phyloP scores from a whole-genome alignment of 1,140 invertebrate species.

The Drosophila aff. region DNA sequence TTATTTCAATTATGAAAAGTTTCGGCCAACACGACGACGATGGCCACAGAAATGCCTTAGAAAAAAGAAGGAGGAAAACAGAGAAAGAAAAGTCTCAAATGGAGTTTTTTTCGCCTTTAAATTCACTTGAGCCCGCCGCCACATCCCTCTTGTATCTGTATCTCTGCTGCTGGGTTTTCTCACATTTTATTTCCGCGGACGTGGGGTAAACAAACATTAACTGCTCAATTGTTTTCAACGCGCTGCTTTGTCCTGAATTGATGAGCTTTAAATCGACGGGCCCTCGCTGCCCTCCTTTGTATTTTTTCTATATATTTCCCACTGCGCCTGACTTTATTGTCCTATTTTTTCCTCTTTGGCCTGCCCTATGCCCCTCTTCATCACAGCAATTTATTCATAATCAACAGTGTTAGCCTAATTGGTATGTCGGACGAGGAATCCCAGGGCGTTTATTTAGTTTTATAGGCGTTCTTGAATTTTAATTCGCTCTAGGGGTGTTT shows the following conservation, averaged over 20 bases:
- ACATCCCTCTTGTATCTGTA: slow-evolving; percentile 25
- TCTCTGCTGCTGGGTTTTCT: slow-evolving; percentile 10
- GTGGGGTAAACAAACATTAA: slow-evolving; percentile 75
- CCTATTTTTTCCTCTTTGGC: slow-evolving; percentile 6
- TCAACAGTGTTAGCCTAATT: slow-evolving; percentile 63
- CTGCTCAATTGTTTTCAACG: slow-evolving; percentile 77
- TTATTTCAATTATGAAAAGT: slow-evolving; percentile 81
- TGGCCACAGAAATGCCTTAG: slow-evolving; percentile 23
- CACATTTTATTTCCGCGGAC: slow-evolving; percentile 51
- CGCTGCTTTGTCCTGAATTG: slow-evolving; percentile 73
- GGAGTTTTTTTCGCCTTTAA: slow-evolving; percentile 38
- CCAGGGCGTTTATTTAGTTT: slow-evolving; percentile 42
- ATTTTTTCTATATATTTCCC: slow-evolving; percentile 7
- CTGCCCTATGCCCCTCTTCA: slow-evolving; percentile 18
- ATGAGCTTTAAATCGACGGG: slow-evolving; percentile 76
- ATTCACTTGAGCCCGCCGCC: slow-evolving; percentile 31
- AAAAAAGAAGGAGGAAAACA: slow-evolving; percentile 8
- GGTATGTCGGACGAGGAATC: slow-evolving; percentile 42
- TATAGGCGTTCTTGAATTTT: slow-evolving; percentile 6
- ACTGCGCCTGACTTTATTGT: slow-evolving; percentile 8
- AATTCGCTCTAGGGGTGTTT: not conserved
- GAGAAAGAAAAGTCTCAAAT: slow-evolving; percentile 44
- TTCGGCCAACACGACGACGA: slow-evolving; percentile 29
- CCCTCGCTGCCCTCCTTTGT: not conserved
- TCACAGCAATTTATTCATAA: slow-evolving; percentile 66